These are phyloP conservation scores for Artibeus lituratus DNA, from an alignment of 2,797 vertebrate species.

Conservation along the genomic window DNA sequence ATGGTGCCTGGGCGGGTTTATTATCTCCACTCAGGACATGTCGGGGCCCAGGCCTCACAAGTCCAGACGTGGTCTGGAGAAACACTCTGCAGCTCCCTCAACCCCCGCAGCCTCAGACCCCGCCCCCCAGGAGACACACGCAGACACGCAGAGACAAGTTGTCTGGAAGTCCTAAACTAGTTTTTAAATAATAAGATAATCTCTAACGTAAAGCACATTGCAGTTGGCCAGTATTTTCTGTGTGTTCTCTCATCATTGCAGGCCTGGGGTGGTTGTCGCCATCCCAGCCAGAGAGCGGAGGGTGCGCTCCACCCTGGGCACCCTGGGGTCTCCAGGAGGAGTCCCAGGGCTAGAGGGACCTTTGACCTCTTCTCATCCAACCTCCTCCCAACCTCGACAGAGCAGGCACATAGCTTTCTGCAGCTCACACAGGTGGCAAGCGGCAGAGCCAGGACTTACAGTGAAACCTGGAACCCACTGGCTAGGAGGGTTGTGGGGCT, in stretches of 20 bases:
- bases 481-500: fast-evolving
- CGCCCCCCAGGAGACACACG: not conserved
- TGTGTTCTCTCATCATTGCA: not conserved
- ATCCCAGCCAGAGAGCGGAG: not conserved
- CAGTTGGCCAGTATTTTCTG: not conserved
- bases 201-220: not conserved
- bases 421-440: not conserved
- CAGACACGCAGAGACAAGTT: not conserved
- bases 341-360: not conserved
- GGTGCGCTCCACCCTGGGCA: not conserved
- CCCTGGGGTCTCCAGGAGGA: not conserved
- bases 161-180: not conserved
- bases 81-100: not conserved
- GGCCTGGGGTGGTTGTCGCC: no score
- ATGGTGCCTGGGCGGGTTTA: not conserved
- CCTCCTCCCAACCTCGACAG: not conserved
- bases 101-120: no score
- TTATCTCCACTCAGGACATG: not conserved
- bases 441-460: not conserved
- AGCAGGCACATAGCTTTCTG: not conserved
- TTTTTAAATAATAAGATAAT: not conserved
- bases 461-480: not conserved
- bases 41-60: not conserved
- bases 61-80: not conserved
- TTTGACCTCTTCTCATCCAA: not conserved